A percentile compares a stretch with the other conserved stretches of the same genome.
Evolutionary conservation across 2,113 vertebrate genomes (phyloP).

Genomic region (Percopsis transmontana): DNA sequence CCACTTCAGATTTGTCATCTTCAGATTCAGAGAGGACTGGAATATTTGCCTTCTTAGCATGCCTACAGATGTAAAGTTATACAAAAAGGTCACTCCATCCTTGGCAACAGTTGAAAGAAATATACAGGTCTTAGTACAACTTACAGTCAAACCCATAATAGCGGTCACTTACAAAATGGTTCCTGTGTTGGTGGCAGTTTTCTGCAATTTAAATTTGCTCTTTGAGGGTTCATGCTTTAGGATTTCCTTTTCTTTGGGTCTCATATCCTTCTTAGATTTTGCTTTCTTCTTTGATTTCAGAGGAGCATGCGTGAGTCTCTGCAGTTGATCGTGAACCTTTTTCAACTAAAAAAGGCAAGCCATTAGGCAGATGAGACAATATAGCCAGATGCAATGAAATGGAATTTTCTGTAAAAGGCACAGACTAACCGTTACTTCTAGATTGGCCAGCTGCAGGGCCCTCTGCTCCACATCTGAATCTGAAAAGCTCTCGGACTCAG

Average conservation of each 20-base stretch:
- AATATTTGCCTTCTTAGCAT: conserved; percentile 64
- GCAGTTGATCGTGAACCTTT: conserved; percentile 83
- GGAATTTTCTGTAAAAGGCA: neutral
- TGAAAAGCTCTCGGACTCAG: conserved; percentile 72
- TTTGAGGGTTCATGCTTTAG: conserved; percentile 55
- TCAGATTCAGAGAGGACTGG: conserved; percentile 66
- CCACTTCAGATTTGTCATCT: conserved; percentile 60
- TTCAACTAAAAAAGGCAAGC: conserved; percentile 77
- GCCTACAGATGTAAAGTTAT: conserved; percentile 62
- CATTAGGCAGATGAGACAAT: conserved; percentile 9
- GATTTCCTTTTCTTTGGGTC: conserved; percentile 55
- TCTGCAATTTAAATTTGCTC: conserved; percentile 56
- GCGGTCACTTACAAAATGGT: conserved; percentile 74
- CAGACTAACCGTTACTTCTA: conserved; percentile 83
- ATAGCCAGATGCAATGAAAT: neutral
- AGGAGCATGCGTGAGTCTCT: conserved; percentile 76
- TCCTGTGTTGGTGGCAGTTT: conserved; percentile 68
- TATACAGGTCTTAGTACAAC: neutral
- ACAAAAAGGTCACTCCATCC: neutral
- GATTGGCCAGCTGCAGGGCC: conserved; percentile 65
- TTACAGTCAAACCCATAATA: no score
- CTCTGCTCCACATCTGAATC: conserved; percentile 72
- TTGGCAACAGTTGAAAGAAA: neutral
- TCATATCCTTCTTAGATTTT: conserved; percentile 75
- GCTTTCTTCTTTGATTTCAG: conserved; percentile 80